Evolutionary conservation across 2,797 vertebrate species (phyloP), one percentile per base, ranked within the genome.

Genomic region (Ptychobarbus kaznakovi): DNA sequence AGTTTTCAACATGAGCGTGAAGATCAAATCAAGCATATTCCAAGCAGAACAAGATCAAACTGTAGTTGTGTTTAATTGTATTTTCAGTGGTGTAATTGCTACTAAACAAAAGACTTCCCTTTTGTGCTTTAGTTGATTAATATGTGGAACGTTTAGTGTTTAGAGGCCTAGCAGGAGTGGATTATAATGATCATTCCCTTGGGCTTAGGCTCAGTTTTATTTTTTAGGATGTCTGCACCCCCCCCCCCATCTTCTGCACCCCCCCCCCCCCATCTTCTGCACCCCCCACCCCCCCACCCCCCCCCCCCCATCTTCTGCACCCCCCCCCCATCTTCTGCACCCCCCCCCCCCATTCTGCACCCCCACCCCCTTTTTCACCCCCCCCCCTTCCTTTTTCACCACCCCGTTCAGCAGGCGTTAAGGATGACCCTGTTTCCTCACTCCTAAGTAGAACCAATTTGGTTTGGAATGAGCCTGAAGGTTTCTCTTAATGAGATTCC

Each of bases 381-480:
- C 56, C 65, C 56, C 65, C 40, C 76, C 69, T 79, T 73, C 63
- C 88, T 75, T 40, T 63, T 76, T 16, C 80, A 78, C 69, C 80
- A 78, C 69, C 78, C 65, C 85, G 84, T 83, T 87, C 89, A 84
- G 87, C 82, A 86, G 87, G 82, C 85, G 83, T 83, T 85, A 76
- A 88, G 70, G 72, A 65, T 91, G 90, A 91, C 87, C 90, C 90
- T 89, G 69, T 88, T 91, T 90, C 87, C 84, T 72, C 86, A 68
- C 80, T 83, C 72, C 66, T 80, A 90, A 89, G 88, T 88, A 88
- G 85, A 89, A 82, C 81, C 89, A 88, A 90, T 89, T 91, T 89
- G 86, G 88, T 89, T 89, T 82, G 53, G 83, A 90, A 88, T 86
- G 85, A 91, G 91, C 91, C 91, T 87, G 81, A 89, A 90, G 90